Evolutionary conservation across 2,888 invertebrate species (phyloP).

Genomic region (Ormia ochracea): DNA sequence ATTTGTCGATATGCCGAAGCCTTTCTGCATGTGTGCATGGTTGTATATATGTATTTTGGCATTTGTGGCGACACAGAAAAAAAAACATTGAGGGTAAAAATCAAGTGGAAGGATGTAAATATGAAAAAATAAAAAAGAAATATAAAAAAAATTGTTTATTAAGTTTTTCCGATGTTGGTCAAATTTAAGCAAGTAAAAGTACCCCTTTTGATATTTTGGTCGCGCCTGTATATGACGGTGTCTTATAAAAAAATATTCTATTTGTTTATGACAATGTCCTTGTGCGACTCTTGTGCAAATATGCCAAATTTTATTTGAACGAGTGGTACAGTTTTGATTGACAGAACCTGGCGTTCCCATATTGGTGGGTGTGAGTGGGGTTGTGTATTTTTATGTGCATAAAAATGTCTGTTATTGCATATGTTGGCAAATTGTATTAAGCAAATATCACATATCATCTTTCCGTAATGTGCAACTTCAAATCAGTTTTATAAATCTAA

Average conservation of each 20-base stretch:
- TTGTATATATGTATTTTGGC: neutral
- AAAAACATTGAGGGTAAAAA: slow-evolving; percentile 1
- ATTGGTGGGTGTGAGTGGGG: neutral
- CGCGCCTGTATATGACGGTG: neutral
- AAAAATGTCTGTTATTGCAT: slow-evolving; percentile 49
- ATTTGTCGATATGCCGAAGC: neutral
- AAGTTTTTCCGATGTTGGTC: too few species aligned
- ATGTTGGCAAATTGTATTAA: slow-evolving; percentile 40
- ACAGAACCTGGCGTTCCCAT: neutral
- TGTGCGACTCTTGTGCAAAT: slow-evolving; percentile 49
- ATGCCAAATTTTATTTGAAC: slow-evolving; percentile 14
- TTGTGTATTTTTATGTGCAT: slow-evolving; percentile 13
- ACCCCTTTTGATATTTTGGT: neutral
- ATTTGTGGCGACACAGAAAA: neutral
- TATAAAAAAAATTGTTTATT: too few species aligned
- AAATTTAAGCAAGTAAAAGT: neutral
- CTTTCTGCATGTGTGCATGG: neutral
- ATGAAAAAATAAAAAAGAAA: slow-evolving; percentile 14
- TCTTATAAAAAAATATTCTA: neutral
- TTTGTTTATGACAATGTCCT: slow-evolving; percentile 60
- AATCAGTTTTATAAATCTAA: too few species aligned
- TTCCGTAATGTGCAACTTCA: slow-evolving; percentile 7
- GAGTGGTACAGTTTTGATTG: slow-evolving; percentile 24
- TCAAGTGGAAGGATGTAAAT: slow-evolving; percentile 30
- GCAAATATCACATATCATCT: slow-evolving; percentile 46